Evolutionary conservation across 2,113 vertebrate species (phyloP).

Genomic region (Equus przewalskii): DNA sequence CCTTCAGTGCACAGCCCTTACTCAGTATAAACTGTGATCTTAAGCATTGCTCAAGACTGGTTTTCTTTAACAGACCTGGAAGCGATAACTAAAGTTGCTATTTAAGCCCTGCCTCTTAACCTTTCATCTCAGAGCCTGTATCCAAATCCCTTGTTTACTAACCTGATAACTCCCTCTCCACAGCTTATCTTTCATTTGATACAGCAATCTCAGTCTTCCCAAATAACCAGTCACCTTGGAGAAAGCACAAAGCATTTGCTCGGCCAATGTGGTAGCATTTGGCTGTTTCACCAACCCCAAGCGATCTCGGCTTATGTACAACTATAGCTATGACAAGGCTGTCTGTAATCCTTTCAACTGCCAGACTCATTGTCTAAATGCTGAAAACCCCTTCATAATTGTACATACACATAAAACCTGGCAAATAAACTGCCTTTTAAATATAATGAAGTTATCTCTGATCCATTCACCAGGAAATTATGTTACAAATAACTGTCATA

Average conservation of each 20-base stretch:
- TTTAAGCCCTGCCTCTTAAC: conserved; percentile 32
- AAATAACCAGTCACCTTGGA: neutral
- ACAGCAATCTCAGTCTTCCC: conserved; percentile 1
- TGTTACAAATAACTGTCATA: neutral
- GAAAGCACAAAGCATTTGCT: neutral
- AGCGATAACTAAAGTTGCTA: neutral
- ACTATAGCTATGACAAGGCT: neutral
- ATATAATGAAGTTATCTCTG: neutral
- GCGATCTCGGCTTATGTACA: neutral
- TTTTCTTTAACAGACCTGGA: conserved; percentile 6
- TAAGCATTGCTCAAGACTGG: neutral
- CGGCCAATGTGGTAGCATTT: neutral
- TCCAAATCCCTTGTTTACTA: conserved; percentile 54
- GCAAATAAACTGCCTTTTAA: neutral
- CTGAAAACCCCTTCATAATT: conserved; percentile 29
- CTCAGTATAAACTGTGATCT: neutral
- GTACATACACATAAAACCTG: neutral
- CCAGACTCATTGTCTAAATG: neutral
- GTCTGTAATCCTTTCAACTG: neutral
- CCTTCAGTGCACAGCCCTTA: neutral
- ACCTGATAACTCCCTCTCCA: conserved; percentile 12
- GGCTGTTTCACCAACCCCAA: neutral
- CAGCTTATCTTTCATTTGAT: neutral
- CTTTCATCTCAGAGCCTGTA: conserved; percentile 29
- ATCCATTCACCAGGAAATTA: neutral